Base-by-base conservation (phyloP, 2,113 vertebrate species). In the Balaeniceps rex region DNA sequence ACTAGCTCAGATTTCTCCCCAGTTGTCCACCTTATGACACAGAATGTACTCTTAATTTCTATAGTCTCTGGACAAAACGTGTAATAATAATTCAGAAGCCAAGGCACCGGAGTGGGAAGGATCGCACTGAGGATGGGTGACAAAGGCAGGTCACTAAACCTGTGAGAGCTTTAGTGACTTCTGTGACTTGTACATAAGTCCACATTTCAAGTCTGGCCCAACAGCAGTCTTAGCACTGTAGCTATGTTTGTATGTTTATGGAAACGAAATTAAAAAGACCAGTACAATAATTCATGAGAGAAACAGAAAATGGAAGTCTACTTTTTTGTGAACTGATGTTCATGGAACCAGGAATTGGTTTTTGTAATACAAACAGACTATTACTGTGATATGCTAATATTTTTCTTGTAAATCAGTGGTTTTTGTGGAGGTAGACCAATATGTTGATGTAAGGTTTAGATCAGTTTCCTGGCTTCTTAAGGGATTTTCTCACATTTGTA, bases 81-180 rank as follows among this genome's bases (percentile, higher is more conserved):
- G 55, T 14, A 7, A 5, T 2, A 9, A 18, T 34, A 42, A 22
- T 19, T 69, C 16, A 10, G 36, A 66, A 60, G 51, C 10, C 42
- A 57, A 77, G 42, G 36, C 34, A n/a, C 14, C 57, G 46, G 8
- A 40, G 7, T 33, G 42, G 34, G 19, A 86, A 80, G 46, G 19
- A 70, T 65, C 4, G 0, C 34, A 26, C 7, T 38, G 70, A 61
- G 17, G 38, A 26, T 0, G 5, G 9, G 14, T 3, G 21, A 4
- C 12, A 71, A 83, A 90, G 7, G 5, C 38, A 86, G 44, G 22
- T 52, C 22, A 47, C 10, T 70, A 40, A 68, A 55, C 19, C 25
- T 22, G 8, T 23, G 19, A 75, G 28, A 74, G 11, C 10, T 66
- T 88, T 51, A n/a, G 24, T 40, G 54, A 47, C 40, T 58, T 83